Evolutionary conservation across 2,888 invertebrate genomes (phyloP), one percentile per base, ranked within the genome.

Genomic region (Dryadula phaetusa): DNA sequence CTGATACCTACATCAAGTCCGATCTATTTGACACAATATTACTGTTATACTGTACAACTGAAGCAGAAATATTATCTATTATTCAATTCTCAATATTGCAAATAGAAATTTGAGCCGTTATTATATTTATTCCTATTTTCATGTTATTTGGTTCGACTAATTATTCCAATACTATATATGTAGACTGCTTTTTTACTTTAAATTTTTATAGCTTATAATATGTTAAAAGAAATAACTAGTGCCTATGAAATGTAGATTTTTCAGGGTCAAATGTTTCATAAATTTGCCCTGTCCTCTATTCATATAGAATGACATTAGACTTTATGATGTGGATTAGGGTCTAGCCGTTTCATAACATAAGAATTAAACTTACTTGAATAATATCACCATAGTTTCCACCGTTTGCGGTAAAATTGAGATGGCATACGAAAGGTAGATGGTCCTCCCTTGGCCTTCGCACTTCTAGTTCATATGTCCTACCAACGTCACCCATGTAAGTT

Each of bases 341-440:
- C 32, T 34, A 34, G 32, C 32, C 32, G 18, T 20, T 46, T 20
- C 12, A 18, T 20, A 10, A 20, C 10, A 2, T 34, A 14, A 8
- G n/a, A 32, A 16, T 18, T n/a, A 10, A 53, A 67, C 68, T 60
- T 81, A 96, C 96, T 95, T 96, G 96, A 76, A 97, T 95, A 77
- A 97, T 94, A 84, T 97, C 96, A n/a, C 96, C 97, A 75, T 95
- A 94, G 78, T 94, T 94, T 37, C 94, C 95, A 64, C 96, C 96
- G 70, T 94, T 95, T 60, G 97, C 97, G 62, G 96, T 96, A 87
- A 97, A 97, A 86, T 96, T 97, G 79, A 97, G 94, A 82, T 95
- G 95, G 86, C 97, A 97, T 76, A 96, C 90, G 87, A 96, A 97
- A 22, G 97, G 97, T 71, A 96, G 93, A 77, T 95, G 94, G 76